Evolutionary conservation across 2,797 vertebrate genomes (phyloP), one percentile per base, ranked within the genome.

Genomic region (Pipistrellus pipistrellus): DNA sequence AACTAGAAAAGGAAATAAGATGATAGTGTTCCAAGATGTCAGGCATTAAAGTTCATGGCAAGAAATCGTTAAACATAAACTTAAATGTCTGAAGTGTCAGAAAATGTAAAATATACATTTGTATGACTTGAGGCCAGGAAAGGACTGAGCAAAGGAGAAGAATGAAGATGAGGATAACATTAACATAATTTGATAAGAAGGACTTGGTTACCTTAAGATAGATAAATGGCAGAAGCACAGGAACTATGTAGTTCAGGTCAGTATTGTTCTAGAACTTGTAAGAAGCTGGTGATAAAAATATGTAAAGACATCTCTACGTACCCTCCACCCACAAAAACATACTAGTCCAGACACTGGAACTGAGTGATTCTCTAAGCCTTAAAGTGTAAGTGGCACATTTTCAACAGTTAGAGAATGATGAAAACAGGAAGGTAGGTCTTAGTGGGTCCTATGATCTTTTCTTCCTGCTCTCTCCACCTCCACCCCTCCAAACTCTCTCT

Each of bases 1-100:
- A 96, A 91, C 27, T 48, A 81, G 86, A 90, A 69, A 62, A 91
- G 89, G 86, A 87, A 96, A 85, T 71, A 96, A 86, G 72, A 96
- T 92, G 94, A 96, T 87, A 48, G 57, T 85, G 51, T 73, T 89
- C 84, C 15, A 84, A 89, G 86, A 82, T 96, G 76, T 94, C 91
- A 89, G 72, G 87, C 86, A 92, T 55, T 96, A 68, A 95, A 92
- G 64, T 94, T 73, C 76, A 38, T 53, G 55, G 90, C 71, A 89
- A 88, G 62, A 91, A 96, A 96, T 93, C 90, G 95, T 92, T 93
- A 91, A 86, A 95, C 23, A 80, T 46, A 87, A 96, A 93, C 73
- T 21, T 51, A 92, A 97, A 94, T 80, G 77, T 94, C 86, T 81
- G 68, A 92, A 93, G 90, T 77, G 83, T 20, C 80, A 94, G 30